Evolutionary conservation across 1,140 invertebrate species (phyloP), one percentile per base, ranked within the genome.

Genomic region (Sycophaga agraensis): DNA sequence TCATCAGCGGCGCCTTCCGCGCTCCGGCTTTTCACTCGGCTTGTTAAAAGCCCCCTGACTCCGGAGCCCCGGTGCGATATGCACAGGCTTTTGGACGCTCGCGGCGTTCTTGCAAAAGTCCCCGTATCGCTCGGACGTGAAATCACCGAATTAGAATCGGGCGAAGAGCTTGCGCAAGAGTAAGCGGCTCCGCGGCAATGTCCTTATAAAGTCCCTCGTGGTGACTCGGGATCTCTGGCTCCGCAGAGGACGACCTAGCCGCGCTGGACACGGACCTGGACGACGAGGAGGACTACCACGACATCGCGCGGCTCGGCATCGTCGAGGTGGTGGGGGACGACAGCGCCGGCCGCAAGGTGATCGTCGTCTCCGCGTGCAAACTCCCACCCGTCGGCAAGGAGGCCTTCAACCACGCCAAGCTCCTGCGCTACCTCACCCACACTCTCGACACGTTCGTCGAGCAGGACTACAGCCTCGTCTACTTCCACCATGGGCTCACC

Each of bases 401-500:
- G 67, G 83, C 75, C 24, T 81, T 96, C 66, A 88, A 94, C 78
- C 93, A 96, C 73, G 85, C 89, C 62, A 85, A 87, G 77, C 84
- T 97, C 50, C 82, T 96, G 35, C 89, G 89, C 77, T 98, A 97
- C 83, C 84, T 99, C 66, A 94, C 92, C 77, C 90, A 90, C 76
- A 98, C 96, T 43, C 83, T 99, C 76, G 96, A 99, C 80, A 94
- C 94, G 73, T 98, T 97, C 82, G 97, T 99, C 40, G 95, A 99
- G 77, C 94, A 97, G 80, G 98, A 99, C 78, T 99, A 99, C 80
- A 96, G 93, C 69, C 84, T 99, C 53, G 92, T 99, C n/a, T 99
- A 99, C 77, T 98, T 99, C 74, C 98, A 99, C 83, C 92, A 94
- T 82, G 97, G 97, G 22, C 85, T 99, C 34, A 94, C 91, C 22